phyloP scores from a whole-genome alignment of 1,140 invertebrate genomes.

The silkworm (Bombyx mori) region ASM3026992v2 NC_085112.1:5712001-5712500 shows the following conservation, averaged over 20 bases:
- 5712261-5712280: slow-evolving; percentile 47
- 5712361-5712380: no score
- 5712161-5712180: slow-evolving; percentile 41
- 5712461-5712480: no score
- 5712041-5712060: slow-evolving; percentile 69
- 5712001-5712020: slow-evolving; percentile 63
- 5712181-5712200: slow-evolving; percentile 45
- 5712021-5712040: slow-evolving; percentile 72
- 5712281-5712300: slow-evolving; percentile 41
- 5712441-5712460: no score
- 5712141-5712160: slow-evolving; percentile 47
- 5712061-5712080: slow-evolving; percentile 57
- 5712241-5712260: slow-evolving; percentile 65
- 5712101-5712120: slow-evolving; percentile 14
- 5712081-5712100: slow-evolving; percentile 43
- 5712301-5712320: slow-evolving; percentile 29
- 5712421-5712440: no score
- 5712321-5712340: slow-evolving; percentile 31
- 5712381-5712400: no score
- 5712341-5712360: slow-evolving; percentile 15
- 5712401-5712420: no score
- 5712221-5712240: slow-evolving; percentile 66
- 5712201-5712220: slow-evolving; percentile 58
- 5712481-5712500: no score
- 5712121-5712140: slow-evolving; percentile 44